A percentile compares a stretch with the other conserved stretches of the same genome.
phyloP scores from a whole-genome alignment of 2,113 vertebrate genomes.

The Hippocampus comes region DNA sequence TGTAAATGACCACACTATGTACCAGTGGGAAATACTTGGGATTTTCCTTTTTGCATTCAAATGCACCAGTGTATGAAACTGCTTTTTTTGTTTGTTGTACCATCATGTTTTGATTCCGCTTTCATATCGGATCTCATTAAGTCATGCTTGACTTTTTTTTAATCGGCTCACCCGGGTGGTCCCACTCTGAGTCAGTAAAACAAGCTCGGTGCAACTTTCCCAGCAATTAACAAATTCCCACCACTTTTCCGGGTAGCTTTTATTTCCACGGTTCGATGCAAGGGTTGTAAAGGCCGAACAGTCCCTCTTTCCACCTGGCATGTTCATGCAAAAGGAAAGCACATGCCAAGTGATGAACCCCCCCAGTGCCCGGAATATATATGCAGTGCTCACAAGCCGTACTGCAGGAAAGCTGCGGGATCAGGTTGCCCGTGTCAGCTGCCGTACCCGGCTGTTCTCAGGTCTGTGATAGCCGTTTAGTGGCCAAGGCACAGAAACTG shows the following conservation, averaged over 20 bases:
- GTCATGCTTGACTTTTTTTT: neutral
- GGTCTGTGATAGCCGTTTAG: conserved; percentile 54
- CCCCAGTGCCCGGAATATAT: conserved; percentile 61
- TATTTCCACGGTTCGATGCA: neutral
- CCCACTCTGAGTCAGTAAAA: neutral
- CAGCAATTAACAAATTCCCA: conserved; percentile 6
- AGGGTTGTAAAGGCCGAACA: neutral
- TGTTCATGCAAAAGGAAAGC: conserved; percentile 24
- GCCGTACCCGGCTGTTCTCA: conserved; percentile 48
- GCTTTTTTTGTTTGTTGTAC: neutral
- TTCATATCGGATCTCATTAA: no score
- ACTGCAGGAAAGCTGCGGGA: conserved; percentile 60
- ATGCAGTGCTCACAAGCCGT: conserved; percentile 49
- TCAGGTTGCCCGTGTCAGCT: conserved; percentile 69
- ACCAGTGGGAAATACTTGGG: neutral
- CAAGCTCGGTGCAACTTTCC: neutral
- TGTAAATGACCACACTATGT: neutral
- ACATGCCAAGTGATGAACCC: conserved; percentile 35
- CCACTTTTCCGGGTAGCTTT: conserved; percentile 7
- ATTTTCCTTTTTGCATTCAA: no score
- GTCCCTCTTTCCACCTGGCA: neutral
- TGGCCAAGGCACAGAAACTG: conserved; percentile 13
- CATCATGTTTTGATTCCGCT: no score
- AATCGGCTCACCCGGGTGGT: neutral
- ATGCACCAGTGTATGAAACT: neutral